Percentiles rank a stretch among this genome's conserved stretches.
Evolutionary conservation across 2,888 invertebrate genomes (phyloP).

Genomic region (Actias luna): DNA sequence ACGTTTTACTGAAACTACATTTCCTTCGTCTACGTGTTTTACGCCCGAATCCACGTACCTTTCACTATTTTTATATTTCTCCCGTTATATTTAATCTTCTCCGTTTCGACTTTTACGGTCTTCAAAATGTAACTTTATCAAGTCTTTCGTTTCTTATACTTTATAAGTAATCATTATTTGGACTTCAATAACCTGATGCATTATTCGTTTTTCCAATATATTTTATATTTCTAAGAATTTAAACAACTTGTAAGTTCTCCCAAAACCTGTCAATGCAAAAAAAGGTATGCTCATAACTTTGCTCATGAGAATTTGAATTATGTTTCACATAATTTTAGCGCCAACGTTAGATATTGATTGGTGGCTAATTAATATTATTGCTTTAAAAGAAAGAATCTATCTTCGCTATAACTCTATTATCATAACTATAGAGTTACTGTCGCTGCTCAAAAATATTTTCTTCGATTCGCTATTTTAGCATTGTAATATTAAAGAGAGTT

Average conservation of each 20-base stretch:
- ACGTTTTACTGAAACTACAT: conserved; percentile 24
- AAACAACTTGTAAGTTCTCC: too few species aligned
- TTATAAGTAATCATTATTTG: background rate
- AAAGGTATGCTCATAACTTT: too few species aligned
- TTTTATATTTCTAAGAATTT: background rate
- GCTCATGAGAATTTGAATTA: too few species aligned
- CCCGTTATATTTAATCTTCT: conserved; percentile 2
- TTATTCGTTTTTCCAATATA: background rate
- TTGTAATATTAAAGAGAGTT: background rate
- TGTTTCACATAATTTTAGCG: too few species aligned
- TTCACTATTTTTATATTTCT: conserved; percentile 3
- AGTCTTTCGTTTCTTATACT: background rate
- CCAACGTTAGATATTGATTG: too few species aligned
- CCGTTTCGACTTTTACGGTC: background rate
- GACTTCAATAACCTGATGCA: background rate
- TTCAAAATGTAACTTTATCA: background rate
- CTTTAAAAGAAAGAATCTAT: too few species aligned
- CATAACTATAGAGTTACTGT: too few species aligned
- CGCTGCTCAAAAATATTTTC: too few species aligned
- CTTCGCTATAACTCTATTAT: too few species aligned
- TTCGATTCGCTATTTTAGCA: too few species aligned
- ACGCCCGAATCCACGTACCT: conserved; percentile 4
- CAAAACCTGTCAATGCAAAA: too few species aligned
- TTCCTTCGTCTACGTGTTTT: conserved; percentile 9
- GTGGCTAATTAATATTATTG: too few species aligned